These are phyloP conservation scores for Daktulosphaira vitifoliae DNA, from an alignment of 1,140 invertebrate genomes.

Conservation along the genomic window DNA sequence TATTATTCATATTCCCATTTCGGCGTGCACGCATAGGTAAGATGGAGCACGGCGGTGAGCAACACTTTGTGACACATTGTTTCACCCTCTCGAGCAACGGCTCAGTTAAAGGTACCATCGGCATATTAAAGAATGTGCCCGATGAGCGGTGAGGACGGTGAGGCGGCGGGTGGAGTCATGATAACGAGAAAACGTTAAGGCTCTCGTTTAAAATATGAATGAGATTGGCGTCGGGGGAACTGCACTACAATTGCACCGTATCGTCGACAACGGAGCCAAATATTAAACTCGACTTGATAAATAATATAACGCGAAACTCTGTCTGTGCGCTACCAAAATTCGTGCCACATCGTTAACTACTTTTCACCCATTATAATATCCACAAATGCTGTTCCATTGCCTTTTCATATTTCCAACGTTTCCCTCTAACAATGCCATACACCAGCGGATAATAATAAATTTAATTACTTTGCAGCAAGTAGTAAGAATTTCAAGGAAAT, in stretches of 20 bases:
- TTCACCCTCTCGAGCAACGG: background rate
- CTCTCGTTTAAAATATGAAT: conserved; percentile 30
- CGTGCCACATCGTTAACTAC: conserved; percentile 8
- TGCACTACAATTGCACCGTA: background rate
- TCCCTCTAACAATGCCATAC: no score
- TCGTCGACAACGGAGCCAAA: background rate
- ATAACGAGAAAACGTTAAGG: conserved; percentile 33
- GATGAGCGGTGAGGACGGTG: background rate
- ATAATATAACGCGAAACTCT: conserved; percentile 13
- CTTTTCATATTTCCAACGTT: no score
- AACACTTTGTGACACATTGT: conserved; percentile 21
- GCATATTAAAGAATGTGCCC: background rate
- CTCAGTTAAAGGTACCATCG: background rate
- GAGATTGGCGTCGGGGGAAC: conserved; percentile 27
- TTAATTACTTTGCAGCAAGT: no score
- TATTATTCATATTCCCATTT: conserved; percentile 32
- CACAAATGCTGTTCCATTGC: no score
- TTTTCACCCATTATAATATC: background rate
- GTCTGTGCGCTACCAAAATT: background rate
- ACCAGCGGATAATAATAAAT: no score
- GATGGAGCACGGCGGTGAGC: background rate
- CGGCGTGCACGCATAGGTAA: background rate
- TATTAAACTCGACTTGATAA: conserved; percentile 25
- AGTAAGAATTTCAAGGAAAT: no score
- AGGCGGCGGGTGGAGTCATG: conserved; percentile 5